These are phyloP conservation scores for Platorchestia sp. DNA, from an alignment of 1,140 invertebrate species.

Conservation along the genomic window DNA sequence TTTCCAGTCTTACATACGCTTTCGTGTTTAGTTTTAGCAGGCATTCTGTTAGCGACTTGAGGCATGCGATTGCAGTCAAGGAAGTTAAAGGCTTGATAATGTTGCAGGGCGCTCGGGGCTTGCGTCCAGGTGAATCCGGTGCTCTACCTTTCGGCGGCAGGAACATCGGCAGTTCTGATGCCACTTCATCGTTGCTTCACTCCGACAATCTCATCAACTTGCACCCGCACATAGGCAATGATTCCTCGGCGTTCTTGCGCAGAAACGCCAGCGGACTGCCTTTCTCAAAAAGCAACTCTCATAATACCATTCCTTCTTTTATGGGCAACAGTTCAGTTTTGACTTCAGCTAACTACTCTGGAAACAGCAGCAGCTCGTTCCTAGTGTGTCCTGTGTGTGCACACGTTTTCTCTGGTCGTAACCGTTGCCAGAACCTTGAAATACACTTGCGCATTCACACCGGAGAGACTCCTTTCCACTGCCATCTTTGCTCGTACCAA, in stretches of 20 bases:
- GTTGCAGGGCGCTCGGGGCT: constrained; percentile 33
- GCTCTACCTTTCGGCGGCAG: neutral
- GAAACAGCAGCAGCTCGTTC: neutral
- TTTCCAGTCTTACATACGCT: neutral
- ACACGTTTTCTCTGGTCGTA: constrained; percentile 64
- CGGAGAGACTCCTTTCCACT: constrained; percentile 74
- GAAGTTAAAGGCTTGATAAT: constrained; percentile 43
- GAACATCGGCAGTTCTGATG: neutral
- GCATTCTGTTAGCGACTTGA: neutral
- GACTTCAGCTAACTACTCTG: neutral
- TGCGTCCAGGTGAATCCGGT: neutral
- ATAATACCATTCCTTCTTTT: neutral
- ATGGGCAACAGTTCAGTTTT: neutral
- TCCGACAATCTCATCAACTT: constrained; percentile 7
- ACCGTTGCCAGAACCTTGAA: constrained; percentile 67
- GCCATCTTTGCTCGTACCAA: constrained; percentile 71
- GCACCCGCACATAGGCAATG: neutral
- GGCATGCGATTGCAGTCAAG: neutral
- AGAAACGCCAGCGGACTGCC: neutral
- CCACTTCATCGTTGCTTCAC: neutral
- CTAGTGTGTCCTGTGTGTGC: constrained; percentile 63
- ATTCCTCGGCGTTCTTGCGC: neutral
- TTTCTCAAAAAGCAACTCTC: neutral
- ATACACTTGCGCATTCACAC: constrained; percentile 71
- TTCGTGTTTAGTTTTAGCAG: neutral